These are phyloP conservation scores for Anguilla anguilla DNA, from an alignment of 2,797 vertebrate genomes.

Conservation along the genomic window DNA sequence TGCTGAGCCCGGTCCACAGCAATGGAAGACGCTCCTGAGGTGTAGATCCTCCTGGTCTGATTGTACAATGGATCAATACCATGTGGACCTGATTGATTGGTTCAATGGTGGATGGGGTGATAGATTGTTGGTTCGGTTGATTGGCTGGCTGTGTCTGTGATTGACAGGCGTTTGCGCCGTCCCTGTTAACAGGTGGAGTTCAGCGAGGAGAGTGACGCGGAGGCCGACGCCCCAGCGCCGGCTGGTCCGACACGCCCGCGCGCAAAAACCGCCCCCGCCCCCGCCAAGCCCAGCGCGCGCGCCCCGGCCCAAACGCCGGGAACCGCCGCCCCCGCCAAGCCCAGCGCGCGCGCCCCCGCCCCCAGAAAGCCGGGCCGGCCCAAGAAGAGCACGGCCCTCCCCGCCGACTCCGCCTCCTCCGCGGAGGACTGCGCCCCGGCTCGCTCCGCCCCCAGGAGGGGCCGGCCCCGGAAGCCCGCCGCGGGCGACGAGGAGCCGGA, in stretches of 20 bases:
- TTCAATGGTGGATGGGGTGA: too few species aligned
- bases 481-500: slow-evolving; percentile 63
- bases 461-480: slow-evolving; percentile 53
- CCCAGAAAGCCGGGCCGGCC: slow-evolving; percentile 47
- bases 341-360: slow-evolving; percentile 28
- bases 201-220: slow-evolving; percentile 87
- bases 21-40: not conserved
- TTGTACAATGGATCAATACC: not conserved
- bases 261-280: slow-evolving; percentile 35
- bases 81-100: too few species aligned
- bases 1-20: not conserved
- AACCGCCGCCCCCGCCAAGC: slow-evolving; percentile 44
- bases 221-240: slow-evolving; percentile 49
- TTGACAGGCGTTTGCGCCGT: slow-evolving; percentile 19
- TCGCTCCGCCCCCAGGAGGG: slow-evolving; percentile 51
- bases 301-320: slow-evolving; percentile 39
- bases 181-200: slow-evolving; percentile 77
- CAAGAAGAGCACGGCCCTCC: slow-evolving; percentile 53
- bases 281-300: slow-evolving; percentile 43
- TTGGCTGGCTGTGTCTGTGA: not conserved
- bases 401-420: slow-evolving; percentile 44
- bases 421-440: slow-evolving; percentile 59
- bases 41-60: not conserved
- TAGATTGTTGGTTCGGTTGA: not conserved
- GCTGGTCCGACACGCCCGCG: slow-evolving; percentile 31